Base-by-base conservation (phyloP, 2,113 vertebrate species). In the Nycticryphes semicollaris region DNA sequence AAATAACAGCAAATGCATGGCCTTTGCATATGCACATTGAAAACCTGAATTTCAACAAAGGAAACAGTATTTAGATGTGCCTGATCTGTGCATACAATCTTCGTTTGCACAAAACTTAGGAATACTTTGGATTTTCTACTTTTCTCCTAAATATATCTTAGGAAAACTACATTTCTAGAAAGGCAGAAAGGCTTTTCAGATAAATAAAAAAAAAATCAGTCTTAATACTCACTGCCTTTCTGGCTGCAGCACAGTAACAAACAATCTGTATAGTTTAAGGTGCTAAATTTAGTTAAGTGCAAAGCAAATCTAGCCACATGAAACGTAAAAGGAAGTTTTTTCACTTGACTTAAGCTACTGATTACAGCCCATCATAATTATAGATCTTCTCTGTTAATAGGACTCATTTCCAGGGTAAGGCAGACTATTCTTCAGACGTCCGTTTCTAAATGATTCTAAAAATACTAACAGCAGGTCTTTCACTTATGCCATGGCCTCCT, bases 351-450 rank as follows among this genome's bases (percentile, higher is more conserved):
- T 89, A 51, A 86, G 69, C 47, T 87, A 81, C 74, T 91, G 84
- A 94, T 96, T 93, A 83, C 30, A 90, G 63, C 48, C 74, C 64
- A 45, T 84, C 35, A 33, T 73, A 95, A 96, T 77, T 82, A 89
- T 1, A 94, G 76, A 94, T 51, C 25, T 60, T 17, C 27, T 81
- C 81, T 91, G 69, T 48, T 83, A 77, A 57, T 12, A 85, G 59
- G 13, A 28, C 33, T 66, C 51, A 66, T 83, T 84, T 62, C 45
- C 94, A 95, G 82, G 30, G 59, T 10, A 73, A 87, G 72, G 37
- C 37, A 90, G 68, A 91, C 41, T 39, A 22, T 84, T 90, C 82
- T 72, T 88, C 48, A 88, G 86, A 70, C 53, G 54, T 19, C 70
- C 47, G 81, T 78, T 76, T 68, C 54, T 50, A 64, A 62, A 90